These are phyloP conservation scores for Caenorhabditis wallacei DNA, from an alignment of 2,888 invertebrate genomes.

Conservation along the genomic window DNA sequence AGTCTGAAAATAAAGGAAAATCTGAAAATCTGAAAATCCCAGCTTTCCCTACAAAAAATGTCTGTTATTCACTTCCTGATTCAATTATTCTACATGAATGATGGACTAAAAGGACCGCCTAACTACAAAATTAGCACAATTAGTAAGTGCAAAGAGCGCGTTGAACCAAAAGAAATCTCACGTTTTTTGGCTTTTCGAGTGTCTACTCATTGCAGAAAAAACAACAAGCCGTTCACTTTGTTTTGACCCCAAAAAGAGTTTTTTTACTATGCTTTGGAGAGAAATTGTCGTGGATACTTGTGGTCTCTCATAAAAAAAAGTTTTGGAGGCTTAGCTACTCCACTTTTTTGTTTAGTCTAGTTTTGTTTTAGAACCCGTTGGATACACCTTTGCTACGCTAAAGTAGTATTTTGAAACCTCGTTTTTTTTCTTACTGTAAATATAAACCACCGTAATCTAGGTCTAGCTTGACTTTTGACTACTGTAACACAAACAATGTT, in stretches of 20 bases:
- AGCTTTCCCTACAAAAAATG: background rate
- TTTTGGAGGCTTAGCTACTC: background rate
- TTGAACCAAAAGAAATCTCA: background rate
- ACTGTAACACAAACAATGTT: too few species aligned
- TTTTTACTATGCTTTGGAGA: background rate
- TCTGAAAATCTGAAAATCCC: too few species aligned
- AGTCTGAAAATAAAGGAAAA: background rate
- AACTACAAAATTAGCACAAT: conserved; percentile 21
- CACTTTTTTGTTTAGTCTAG: background rate
- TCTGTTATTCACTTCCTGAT: conserved; percentile 13
- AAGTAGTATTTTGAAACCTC: too few species aligned
- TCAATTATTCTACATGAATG: conserved; percentile 30
- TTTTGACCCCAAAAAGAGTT: background rate
- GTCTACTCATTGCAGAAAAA: background rate
- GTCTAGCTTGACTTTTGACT: too few species aligned
- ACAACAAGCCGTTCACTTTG: background rate
- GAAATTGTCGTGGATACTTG: conserved; percentile 19
- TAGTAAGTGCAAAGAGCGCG: conserved; percentile 24
- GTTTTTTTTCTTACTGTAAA: too few species aligned
- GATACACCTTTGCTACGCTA: too few species aligned
- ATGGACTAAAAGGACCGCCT: background rate
- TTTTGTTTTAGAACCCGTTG: too few species aligned
- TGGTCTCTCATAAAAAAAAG: conserved; percentile 2
- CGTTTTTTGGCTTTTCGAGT: conserved; percentile 7
- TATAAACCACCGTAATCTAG: too few species aligned